Evolutionary conservation across 2,888 invertebrate genomes (phyloP).

Genomic region (Synanthedon vespiformis): DNA sequence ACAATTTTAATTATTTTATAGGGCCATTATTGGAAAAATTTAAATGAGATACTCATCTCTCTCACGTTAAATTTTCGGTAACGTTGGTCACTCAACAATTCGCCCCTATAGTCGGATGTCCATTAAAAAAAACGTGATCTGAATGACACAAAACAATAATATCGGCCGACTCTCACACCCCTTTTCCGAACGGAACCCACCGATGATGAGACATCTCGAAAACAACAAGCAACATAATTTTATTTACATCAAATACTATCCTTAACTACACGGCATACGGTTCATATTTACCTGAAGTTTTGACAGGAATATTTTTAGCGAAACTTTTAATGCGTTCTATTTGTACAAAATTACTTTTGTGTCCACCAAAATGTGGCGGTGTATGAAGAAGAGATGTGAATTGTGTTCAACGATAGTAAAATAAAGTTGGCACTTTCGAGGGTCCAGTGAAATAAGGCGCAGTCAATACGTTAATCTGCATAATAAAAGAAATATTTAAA

Average conservation of each 20-base stretch:
- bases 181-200: conserved; percentile 31
- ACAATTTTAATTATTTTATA: too few relatives aligned
- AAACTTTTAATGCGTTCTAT: background rate
- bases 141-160: conserved; percentile 33
- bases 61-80: background rate
- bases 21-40: too few relatives aligned
- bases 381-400: background rate
- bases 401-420: background rate
- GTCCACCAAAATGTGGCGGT: background rate
- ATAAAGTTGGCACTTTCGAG: background rate
- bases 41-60: background rate
- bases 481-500: conserved; percentile 61
- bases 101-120: conserved; percentile 38
- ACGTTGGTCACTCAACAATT: conserved; percentile 23
- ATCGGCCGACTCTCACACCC: conserved; percentile 29
- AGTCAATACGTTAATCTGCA: conserved; percentile 63
- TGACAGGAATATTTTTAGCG: conserved; percentile 1
- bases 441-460: conserved; percentile 18
- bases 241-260: background rate
- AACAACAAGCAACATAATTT: conserved; percentile 4
- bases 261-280: background rate
- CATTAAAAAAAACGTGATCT: conserved; percentile 37
- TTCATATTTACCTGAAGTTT: background rate
- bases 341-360: background rate
- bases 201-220: conserved; percentile 13